These are phyloP conservation scores for Pegea sp. DNA, from an alignment of 23 tunicate genomes.

Conservation along the genomic window DNA sequence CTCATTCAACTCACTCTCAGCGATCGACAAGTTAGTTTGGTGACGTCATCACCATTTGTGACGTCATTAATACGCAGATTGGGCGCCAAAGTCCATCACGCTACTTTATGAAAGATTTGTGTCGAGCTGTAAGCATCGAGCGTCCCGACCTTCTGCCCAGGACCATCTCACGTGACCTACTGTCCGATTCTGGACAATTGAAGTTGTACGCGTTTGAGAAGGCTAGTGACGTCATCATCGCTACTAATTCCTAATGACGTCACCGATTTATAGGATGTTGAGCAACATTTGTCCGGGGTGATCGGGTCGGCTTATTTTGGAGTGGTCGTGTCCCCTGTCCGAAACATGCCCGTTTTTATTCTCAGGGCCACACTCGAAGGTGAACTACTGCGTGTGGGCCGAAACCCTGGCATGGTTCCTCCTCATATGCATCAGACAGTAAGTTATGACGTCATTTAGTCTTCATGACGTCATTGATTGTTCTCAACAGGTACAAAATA, in stretches of 20 bases:
- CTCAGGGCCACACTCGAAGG: constrained; percentile 57
- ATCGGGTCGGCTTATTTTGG: constrained; percentile 19
- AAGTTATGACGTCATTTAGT: constrained; percentile 1
- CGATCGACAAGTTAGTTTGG: constrained; percentile 28
- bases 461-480: background rate
- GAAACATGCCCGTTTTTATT: constrained; percentile 63
- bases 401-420: constrained; percentile 57
- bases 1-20: constrained; percentile 39
- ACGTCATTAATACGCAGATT: constrained; percentile 1
- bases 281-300: constrained; percentile 7
- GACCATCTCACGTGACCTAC: constrained; percentile 13
- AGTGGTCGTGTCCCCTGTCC: constrained; percentile 33
- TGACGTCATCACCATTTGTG: background rate
- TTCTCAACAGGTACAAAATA: constrained; percentile 53
- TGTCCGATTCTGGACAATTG: constrained; percentile 13
- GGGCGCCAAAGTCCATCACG: constrained; percentile 8
- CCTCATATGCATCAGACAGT: constrained; percentile 82
- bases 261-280: constrained; percentile 15
- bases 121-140: constrained; percentile 64
- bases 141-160: constrained; percentile 66
- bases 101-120: constrained; percentile 41
- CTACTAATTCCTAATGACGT: background rate
- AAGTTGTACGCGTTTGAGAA: constrained; percentile 77
- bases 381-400: constrained; percentile 11
- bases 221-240: constrained; percentile 24